phyloP scores from a whole-genome alignment of 92 coral and sea anemone genomes.

The Siderastrea siderea region DNA sequence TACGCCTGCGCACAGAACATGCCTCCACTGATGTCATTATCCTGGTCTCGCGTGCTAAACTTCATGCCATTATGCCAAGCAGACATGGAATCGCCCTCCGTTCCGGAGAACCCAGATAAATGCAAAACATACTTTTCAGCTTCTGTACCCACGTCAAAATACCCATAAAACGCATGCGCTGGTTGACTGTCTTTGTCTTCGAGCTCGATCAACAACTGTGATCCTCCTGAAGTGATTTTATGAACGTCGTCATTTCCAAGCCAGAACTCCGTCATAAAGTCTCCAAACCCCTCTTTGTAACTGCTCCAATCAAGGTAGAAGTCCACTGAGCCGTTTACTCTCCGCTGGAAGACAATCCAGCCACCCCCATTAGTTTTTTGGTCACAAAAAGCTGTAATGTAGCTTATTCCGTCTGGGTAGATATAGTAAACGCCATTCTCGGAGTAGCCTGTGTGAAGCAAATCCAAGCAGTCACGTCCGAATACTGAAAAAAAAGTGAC shows the following conservation, averaged over 20 bases:
- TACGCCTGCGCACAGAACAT: background rate
- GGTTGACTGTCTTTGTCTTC: conserved; percentile 23
- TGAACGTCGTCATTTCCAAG: conserved; percentile 73
- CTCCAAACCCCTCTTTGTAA: conserved; percentile 73
- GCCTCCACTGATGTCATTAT: conserved; percentile 8
- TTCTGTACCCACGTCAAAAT: conserved; percentile 37
- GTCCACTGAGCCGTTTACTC: conserved; percentile 59
- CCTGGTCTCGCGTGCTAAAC: conserved; percentile 61
- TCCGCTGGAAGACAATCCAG: conserved; percentile 72
- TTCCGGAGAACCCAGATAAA: conserved; percentile 43
- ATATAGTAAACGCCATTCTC: conserved; percentile 48
- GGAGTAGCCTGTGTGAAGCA: conserved; percentile 64
- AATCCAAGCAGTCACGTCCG: conserved; percentile 17
- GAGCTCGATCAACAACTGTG: conserved; percentile 56
- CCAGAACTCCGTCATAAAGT: conserved; percentile 69
- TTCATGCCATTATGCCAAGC: conserved; percentile 32
- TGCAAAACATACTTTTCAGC: conserved; percentile 27
- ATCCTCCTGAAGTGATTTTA: conserved; percentile 21
- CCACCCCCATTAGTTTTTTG: conserved; percentile 80
- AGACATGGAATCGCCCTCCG: conserved; percentile 62
- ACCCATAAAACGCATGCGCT: conserved; percentile 56
- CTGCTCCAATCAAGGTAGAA: conserved; percentile 57
- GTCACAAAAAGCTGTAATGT: conserved; percentile 63
- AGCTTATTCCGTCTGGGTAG: conserved; percentile 42
- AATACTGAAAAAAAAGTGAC: background rate